A percentile compares a stretch with the other conserved stretches of the same genome.
Conservation (phyloP, 2,797 vertebrate species). For the Lutjanus argentimaculatus region DNA sequence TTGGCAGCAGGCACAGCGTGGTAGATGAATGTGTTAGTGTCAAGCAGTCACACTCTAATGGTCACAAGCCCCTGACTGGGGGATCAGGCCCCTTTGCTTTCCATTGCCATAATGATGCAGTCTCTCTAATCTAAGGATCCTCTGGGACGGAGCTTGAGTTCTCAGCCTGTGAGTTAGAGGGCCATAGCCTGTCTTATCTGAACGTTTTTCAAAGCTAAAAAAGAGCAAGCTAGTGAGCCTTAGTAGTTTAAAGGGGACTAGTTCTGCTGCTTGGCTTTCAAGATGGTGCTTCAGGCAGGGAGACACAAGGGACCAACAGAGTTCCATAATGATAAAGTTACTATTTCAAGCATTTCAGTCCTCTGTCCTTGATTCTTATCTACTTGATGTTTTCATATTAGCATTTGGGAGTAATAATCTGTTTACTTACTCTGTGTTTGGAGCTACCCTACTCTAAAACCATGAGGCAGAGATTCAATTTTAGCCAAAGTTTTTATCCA, state of each 20-base stretch:
- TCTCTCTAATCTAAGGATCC: conserved; percentile 73
- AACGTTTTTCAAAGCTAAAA: conserved; percentile 76
- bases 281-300: conserved; percentile 53
- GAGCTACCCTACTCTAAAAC: conserved; percentile 18
- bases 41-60: conserved; percentile 67
- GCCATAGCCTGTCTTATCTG: conserved; percentile 74
- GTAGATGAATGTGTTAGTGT: conserved; percentile 60
- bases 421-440: conserved; percentile 33
- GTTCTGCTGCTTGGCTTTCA: conserved; percentile 65
- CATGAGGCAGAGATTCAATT: conserved; percentile 19
- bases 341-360: conserved; percentile 55
- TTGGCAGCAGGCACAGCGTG: conserved; percentile 50
- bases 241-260: conserved; percentile 69
- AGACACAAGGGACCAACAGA: conserved; percentile 55
- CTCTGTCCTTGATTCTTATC: conserved; percentile 27
- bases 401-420: conserved; percentile 31
- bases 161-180: conserved; percentile 75
- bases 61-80: conserved; percentile 61
- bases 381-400: conserved; percentile 36
- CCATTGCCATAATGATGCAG: conserved; percentile 73
- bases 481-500: conserved; percentile 43
- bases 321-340: conserved; percentile 65
- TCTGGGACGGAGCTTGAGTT: conserved; percentile 67
- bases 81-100: conserved; percentile 69
- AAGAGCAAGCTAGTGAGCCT: conserved; percentile 64